Percentiles rank a stretch among this genome's conserved stretches.
Evolutionary conservation across 1,140 invertebrate genomes (phyloP).

Genomic region (Copidosoma floridanum): DNA sequence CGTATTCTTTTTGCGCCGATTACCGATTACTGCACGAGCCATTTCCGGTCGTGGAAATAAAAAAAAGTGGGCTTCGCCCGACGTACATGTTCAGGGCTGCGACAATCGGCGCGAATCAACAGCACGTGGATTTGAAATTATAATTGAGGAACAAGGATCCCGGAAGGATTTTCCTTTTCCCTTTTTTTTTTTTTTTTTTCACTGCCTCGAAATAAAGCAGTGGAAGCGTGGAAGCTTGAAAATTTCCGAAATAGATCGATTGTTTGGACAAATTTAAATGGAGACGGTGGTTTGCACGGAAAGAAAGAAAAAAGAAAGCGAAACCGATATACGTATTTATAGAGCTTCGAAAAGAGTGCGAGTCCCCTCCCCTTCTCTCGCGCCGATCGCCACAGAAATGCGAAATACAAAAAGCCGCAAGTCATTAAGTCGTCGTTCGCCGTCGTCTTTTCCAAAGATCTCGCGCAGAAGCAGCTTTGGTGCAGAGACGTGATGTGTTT

Average conservation of each 20-base stretch:
- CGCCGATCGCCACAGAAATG: slow-evolving; percentile 26
- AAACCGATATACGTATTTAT: neutral
- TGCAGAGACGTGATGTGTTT: neutral
- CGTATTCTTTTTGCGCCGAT: slow-evolving; percentile 36
- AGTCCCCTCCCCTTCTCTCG: slow-evolving; percentile 4
- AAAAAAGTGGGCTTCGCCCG: slow-evolving; percentile 30
- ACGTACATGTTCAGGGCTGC: slow-evolving; percentile 23
- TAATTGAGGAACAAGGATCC: too few species aligned
- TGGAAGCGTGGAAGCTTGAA: too few species aligned
- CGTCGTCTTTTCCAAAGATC: neutral
- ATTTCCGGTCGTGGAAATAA: slow-evolving; percentile 39
- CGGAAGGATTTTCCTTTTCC: too few species aligned
- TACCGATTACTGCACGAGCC: slow-evolving; percentile 47
- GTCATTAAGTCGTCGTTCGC: slow-evolving; percentile 39
- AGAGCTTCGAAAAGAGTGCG: too few species aligned
- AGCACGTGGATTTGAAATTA: slow-evolving; percentile 45
- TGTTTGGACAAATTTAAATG: too few species aligned
- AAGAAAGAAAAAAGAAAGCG: neutral
- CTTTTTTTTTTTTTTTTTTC: neutral
- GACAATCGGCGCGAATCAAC: slow-evolving; percentile 40
- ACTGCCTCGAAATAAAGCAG: too few species aligned
- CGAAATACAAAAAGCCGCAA: slow-evolving; percentile 45
- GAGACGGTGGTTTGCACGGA: too few species aligned
- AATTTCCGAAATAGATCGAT: too few species aligned
- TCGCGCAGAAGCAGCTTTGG: neutral